Evolutionary conservation across 30 jellyfish, hydroid and myxozoan genomes (phyloP).

Genomic region (Haliclystus octoradiatus): DNA sequence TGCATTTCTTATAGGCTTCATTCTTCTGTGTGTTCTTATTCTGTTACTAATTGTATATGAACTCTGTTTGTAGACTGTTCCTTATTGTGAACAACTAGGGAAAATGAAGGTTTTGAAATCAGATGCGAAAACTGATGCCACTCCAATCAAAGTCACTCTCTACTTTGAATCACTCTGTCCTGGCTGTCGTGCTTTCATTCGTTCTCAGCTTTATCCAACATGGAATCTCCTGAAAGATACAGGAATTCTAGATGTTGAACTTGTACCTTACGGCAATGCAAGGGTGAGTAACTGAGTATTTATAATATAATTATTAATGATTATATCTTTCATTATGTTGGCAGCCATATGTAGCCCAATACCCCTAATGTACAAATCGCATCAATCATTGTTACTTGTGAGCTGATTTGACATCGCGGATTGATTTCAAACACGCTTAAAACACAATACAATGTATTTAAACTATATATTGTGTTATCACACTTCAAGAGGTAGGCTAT

Average conservation of each 20-base stretch:
- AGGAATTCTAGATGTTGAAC: constrained; percentile 53
- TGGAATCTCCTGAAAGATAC: constrained; percentile 33
- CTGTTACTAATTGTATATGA: background rate
- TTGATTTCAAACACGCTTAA: no score
- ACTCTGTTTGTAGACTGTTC: background rate
- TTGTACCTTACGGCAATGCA: constrained; percentile 88
- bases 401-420: no score
- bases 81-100: no score
- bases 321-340: no score
- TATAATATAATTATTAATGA: no score
- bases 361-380: no score
- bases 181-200: constrained; percentile 57
- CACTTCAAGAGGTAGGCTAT: no score
- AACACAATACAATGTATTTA: no score
- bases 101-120: background rate
- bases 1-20: background rate
- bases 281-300: constrained; percentile 10
- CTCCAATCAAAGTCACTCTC: constrained; percentile 52
- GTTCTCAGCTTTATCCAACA: constrained; percentile 64
- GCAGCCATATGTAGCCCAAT: no score
- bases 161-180: constrained; percentile 75
- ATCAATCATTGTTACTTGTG: no score
- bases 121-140: constrained; percentile 9
- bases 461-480: no score
- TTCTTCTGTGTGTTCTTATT: background rate